Percentiles rank a stretch among this genome's conserved stretches.
Evolutionary conservation across 2,888 invertebrate species (phyloP).

Genomic region (Chesias legatella): DNA sequence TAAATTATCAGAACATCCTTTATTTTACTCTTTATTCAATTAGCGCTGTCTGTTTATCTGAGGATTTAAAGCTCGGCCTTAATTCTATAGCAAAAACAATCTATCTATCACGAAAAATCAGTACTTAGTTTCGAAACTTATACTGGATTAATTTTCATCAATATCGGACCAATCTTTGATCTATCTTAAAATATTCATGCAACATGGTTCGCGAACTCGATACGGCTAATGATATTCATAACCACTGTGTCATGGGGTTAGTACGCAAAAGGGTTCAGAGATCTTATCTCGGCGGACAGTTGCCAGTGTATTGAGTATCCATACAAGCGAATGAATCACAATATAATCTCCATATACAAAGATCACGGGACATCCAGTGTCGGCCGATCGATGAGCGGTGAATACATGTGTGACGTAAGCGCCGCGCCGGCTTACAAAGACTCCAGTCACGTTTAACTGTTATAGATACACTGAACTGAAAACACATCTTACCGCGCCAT

Average conservation of each 20-base stretch:
- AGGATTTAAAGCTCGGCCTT: no score
- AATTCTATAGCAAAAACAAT: conserved; percentile 10
- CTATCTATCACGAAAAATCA: no score
- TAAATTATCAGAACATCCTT: no score
- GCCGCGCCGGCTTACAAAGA: no score
- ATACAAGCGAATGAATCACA: background rate
- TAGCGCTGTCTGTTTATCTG: no score
- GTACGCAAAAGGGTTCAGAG: conserved; percentile 36
- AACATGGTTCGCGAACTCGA: conserved; percentile 45
- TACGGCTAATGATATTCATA: conserved; percentile 66
- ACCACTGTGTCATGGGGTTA: conserved; percentile 37
- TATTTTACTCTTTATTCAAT: no score
- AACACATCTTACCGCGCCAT: conserved; percentile 45
- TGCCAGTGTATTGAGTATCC: conserved; percentile 23
- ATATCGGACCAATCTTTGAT: conserved; percentile 37
- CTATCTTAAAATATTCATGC: conserved; percentile 33
- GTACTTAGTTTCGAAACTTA: background rate
- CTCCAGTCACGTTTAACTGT: no score
- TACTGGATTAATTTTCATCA: conserved; percentile 12
- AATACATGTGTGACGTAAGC: no score
- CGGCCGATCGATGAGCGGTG: no score
- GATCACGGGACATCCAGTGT: no score
- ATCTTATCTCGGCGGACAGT: conserved; percentile 38
- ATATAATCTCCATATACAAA: background rate
- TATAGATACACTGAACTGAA: conserved; percentile 45